Evolutionary conservation across 1,140 invertebrate genomes (phyloP).

Genomic region (Nasonia vitripennis): DNA sequence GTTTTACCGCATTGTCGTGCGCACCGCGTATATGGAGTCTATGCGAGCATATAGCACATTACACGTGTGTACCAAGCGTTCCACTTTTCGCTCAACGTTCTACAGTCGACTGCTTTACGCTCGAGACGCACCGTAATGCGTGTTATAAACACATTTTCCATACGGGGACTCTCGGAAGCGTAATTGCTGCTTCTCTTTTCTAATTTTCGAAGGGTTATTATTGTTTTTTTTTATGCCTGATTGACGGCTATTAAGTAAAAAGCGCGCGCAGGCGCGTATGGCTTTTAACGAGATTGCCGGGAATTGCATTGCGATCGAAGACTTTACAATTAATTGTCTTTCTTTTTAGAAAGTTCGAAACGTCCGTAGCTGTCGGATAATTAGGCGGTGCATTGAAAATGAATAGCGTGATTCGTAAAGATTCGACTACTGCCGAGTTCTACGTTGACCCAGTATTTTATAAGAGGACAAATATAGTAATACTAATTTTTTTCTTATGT

Average conservation of each 20-base stretch:
- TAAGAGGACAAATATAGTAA: no score
- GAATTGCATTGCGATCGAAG: not conserved
- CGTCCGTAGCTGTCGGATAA: not conserved
- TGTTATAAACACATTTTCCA: not conserved
- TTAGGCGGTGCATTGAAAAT: not conserved
- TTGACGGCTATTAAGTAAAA: not conserved
- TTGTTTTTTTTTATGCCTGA: not conserved
- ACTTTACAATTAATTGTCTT: not conserved
- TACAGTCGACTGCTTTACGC: not conserved
- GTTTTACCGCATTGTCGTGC: not conserved
- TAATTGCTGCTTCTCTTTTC: not conserved
- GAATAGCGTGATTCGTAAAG: no score
- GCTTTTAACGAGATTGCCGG: not conserved
- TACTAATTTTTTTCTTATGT: no score
- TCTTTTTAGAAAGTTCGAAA: not conserved
- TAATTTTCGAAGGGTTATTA: not conserved
- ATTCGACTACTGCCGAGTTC: no score
- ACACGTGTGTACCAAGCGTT: not conserved
- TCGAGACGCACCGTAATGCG: not conserved
- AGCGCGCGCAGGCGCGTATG: no score
- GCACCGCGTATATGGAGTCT: no score
- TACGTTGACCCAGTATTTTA: no score
- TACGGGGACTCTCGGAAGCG: not conserved
- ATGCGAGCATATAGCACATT: no score
- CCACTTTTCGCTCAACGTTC: not conserved